Conservation (phyloP, 2,888 invertebrate genomes). For the Apocheima hispidaria region DNA sequence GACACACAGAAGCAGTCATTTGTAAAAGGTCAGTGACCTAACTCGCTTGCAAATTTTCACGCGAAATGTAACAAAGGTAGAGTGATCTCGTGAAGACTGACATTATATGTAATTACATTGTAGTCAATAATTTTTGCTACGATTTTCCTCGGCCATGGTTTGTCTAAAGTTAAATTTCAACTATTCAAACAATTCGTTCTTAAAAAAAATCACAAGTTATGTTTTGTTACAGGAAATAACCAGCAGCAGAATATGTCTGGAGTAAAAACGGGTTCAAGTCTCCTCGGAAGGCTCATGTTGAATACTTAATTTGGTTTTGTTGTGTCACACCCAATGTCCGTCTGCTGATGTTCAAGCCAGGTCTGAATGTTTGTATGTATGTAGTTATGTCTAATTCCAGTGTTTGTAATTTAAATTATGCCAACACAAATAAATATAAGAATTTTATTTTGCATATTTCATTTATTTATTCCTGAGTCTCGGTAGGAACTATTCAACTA, state of each 20-base stretch:
- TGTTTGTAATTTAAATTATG: slow-evolving; percentile 68
- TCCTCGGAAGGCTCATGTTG: slow-evolving; percentile 50
- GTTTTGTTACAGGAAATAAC: slow-evolving; percentile 73
- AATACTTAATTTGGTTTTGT: slow-evolving; percentile 50
- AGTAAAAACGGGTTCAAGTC: slow-evolving; percentile 63
- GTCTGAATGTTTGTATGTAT: slow-evolving; percentile 73
- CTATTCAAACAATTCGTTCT: neutral
- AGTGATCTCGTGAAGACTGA: no score
- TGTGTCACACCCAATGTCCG: slow-evolving; percentile 66
- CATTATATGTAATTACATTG: no score
- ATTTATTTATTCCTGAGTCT: slow-evolving; percentile 68
- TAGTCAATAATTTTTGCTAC: no score
- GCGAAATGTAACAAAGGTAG: no score
- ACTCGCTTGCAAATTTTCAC: no score
- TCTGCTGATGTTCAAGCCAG: slow-evolving; percentile 72
- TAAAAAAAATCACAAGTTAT: neutral
- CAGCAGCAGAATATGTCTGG: slow-evolving; percentile 42
- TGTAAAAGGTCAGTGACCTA: no score
- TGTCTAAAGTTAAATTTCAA: no score
- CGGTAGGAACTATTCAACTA: slow-evolving; percentile 54
- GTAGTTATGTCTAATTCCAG: slow-evolving; percentile 76
- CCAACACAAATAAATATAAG: slow-evolving; percentile 77
- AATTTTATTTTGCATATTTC: slow-evolving; percentile 72
- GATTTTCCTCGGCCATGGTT: no score
- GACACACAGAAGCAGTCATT: no score